Conservation (phyloP, 1,140 invertebrate genomes). For the Aphaenogaster floridana region DNA sequence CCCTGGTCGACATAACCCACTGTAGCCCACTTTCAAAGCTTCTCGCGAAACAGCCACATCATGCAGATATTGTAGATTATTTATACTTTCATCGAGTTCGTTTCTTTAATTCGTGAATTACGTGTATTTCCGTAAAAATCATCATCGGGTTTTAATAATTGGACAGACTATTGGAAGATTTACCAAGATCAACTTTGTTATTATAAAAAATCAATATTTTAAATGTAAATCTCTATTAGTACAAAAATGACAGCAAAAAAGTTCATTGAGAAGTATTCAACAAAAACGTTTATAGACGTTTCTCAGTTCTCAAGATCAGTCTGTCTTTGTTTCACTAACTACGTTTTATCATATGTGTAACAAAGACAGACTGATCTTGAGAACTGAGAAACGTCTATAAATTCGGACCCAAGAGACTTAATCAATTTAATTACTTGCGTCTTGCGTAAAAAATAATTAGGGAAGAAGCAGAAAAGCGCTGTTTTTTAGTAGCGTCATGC, state of each 20-base stretch:
- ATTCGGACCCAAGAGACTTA: not conserved
- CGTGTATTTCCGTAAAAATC: slow-evolving; percentile 11
- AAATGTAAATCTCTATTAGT: not conserved
- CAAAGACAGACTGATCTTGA: too few species aligned
- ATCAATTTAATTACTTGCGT: slow-evolving; percentile 16
- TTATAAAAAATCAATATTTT: not conserved
- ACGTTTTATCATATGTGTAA: too few species aligned
- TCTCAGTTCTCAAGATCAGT: too few species aligned
- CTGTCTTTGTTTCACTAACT: too few species aligned
- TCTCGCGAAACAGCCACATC: slow-evolving; percentile 20
- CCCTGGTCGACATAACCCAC: slow-evolving; percentile 5
- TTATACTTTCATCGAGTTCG: slow-evolving; percentile 30
- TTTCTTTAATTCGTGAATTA: slow-evolving; percentile 42
- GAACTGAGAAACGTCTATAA: too few species aligned
- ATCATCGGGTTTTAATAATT: not conserved
- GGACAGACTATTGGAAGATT: not conserved
- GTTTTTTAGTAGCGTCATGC: slow-evolving; percentile 29
- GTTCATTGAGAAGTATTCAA: not conserved
- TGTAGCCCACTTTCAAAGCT: slow-evolving; percentile 3
- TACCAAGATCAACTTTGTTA: not conserved
- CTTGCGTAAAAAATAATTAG: slow-evolving; percentile 15
- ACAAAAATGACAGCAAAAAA: not conserved
- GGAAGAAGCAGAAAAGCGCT: not conserved
- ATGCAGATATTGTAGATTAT: slow-evolving; percentile 14
- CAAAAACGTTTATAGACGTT: too few species aligned